Conservation (phyloP, 2,888 invertebrate species). For the Dorcus parallelipipedus region DNA sequence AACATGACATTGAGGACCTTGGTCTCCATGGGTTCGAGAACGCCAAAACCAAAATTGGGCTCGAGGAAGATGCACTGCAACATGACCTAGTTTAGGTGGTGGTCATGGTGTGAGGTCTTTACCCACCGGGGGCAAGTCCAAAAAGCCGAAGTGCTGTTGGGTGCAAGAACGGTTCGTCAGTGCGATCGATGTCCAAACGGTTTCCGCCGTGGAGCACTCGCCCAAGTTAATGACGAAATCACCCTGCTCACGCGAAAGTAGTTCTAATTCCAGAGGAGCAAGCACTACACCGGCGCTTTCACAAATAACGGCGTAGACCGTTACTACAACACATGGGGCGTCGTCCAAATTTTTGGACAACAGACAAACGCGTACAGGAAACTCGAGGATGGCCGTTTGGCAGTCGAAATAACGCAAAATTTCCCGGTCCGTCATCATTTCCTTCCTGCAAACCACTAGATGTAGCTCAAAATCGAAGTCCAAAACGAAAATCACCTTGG, state of each 20-base stretch:
- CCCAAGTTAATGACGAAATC: slow-evolving; percentile 29
- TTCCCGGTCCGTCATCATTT: slow-evolving; percentile 15
- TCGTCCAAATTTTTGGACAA: slow-evolving; percentile 21
- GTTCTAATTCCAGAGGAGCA: slow-evolving; percentile 7
- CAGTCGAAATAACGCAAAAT: slow-evolving; percentile 15
- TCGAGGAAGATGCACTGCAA: slow-evolving; percentile 27
- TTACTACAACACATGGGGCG: slow-evolving; percentile 27
- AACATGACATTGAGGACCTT: slow-evolving; percentile 23
- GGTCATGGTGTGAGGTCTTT: not conserved
- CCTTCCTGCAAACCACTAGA: slow-evolving; percentile 6
- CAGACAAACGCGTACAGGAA: slow-evolving; percentile 25
- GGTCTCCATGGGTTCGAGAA: slow-evolving; percentile 28
- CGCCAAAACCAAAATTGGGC: slow-evolving; percentile 35
- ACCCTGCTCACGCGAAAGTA: slow-evolving; percentile 8
- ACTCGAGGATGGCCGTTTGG: slow-evolving; percentile 25
- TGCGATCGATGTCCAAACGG: slow-evolving; percentile 24
- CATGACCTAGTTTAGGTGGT: not conserved
- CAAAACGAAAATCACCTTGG: slow-evolving; percentile 22
- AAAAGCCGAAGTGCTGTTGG: slow-evolving; percentile 31
- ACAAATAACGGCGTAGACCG: slow-evolving; percentile 29
- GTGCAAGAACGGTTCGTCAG: slow-evolving; percentile 27
- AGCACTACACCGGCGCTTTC: slow-evolving; percentile 22
- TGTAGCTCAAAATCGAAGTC: not conserved
- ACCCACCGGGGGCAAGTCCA: slow-evolving; percentile 30
- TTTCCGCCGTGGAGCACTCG: slow-evolving; percentile 28